Conservation (phyloP, 2,797 vertebrate genomes). For the Enteromius paludinosus region DNA sequence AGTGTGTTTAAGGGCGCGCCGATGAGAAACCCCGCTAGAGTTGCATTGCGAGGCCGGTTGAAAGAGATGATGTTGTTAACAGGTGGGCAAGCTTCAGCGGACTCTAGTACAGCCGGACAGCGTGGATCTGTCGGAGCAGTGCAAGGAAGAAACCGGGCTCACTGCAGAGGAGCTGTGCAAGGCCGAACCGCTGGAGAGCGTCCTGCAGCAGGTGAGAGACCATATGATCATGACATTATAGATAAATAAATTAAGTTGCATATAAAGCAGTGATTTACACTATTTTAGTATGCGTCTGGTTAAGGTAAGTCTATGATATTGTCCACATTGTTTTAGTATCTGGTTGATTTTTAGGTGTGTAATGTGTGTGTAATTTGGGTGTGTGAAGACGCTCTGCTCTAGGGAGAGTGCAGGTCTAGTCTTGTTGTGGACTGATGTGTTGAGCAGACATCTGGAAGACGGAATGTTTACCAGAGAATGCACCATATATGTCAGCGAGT, state of each 20-base stretch:
- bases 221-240: not conserved
- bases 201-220: constrained; percentile 89
- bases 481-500: constrained; percentile 64
- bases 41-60: constrained; percentile 58
- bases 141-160: constrained; percentile 88
- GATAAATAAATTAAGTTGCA: not conserved
- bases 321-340: not conserved
- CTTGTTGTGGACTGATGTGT: constrained; percentile 81
- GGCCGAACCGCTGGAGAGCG: constrained; percentile 90
- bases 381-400: constrained; percentile 56
- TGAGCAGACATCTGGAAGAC: constrained; percentile 84
- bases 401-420: constrained; percentile 81
- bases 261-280: not conserved
- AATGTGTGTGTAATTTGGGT: constrained; percentile 42
- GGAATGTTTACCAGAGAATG: constrained; percentile 77
- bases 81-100: constrained; percentile 93
- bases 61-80: constrained; percentile 69
- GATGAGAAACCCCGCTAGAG: constrained; percentile 20
- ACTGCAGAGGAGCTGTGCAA: constrained; percentile 84
- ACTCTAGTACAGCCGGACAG: constrained; percentile 90
- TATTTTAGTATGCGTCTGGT: not conserved
- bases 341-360: not conserved
- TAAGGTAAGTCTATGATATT: not conserved
- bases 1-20: not conserved
- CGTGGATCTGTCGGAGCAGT: constrained; percentile 88